These are phyloP conservation scores for Stratiomys singularior DNA, from an alignment of 2,888 invertebrate species.

Conservation along the genomic window DNA sequence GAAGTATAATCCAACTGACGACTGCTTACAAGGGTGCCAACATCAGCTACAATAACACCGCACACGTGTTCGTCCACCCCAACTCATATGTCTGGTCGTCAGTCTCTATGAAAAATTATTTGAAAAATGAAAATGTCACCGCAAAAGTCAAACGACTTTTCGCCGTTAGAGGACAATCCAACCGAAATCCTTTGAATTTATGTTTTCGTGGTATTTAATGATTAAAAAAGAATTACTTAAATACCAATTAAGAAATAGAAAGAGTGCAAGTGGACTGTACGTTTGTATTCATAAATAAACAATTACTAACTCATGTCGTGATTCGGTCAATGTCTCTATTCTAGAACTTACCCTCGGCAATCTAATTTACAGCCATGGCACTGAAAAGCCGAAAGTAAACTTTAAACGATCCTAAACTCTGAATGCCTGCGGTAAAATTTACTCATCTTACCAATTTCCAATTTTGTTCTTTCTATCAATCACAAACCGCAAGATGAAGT, in stretches of 20 bases:
- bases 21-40: constrained; percentile 29
- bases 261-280: too few relatives aligned
- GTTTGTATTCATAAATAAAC: too few relatives aligned
- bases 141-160: neutral
- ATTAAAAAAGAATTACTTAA: too few relatives aligned
- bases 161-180: neutral
- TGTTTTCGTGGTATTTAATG: too few relatives aligned
- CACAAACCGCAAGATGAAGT: neutral
- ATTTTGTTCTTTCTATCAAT: neutral
- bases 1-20: constrained; percentile 13
- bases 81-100: neutral
- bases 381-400: neutral
- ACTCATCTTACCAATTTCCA: neutral
- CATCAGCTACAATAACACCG: constrained; percentile 24
- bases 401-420: neutral
- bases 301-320: too few relatives aligned
- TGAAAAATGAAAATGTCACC: constrained; percentile 26
- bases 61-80: neutral
- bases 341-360: too few relatives aligned
- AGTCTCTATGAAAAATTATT: neutral
- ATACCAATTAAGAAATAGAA: too few relatives aligned
- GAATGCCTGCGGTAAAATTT: neutral
- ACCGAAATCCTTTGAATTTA: too few relatives aligned
- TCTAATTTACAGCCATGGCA: too few relatives aligned
- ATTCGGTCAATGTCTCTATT: too few relatives aligned